Percentiles rank a stretch among this genome's conserved stretches.
Evolutionary conservation across 2,113 vertebrate genomes (phyloP).

Genomic region (Oreochromis spilurus): DNA sequence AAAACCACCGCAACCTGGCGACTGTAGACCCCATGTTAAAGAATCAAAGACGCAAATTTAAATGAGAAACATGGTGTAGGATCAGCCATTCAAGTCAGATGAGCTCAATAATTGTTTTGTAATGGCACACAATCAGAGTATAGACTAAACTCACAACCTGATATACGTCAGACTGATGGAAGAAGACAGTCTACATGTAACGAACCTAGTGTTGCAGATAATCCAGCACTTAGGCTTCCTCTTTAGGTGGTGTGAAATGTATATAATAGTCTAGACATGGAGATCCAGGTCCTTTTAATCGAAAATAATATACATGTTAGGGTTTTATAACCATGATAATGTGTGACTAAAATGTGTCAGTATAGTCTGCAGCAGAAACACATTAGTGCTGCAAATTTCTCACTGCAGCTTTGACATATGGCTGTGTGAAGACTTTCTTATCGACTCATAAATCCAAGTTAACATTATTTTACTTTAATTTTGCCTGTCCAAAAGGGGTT

Average conservation of each 20-base stretch:
- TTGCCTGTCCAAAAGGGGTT: neutral
- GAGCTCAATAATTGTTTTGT: neutral
- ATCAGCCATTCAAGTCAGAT: neutral
- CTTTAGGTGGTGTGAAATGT: neutral
- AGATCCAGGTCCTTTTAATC: neutral
- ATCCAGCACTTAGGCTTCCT: neutral
- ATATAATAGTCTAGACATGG: neutral
- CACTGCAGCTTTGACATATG: neutral
- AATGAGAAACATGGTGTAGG: fast-evolving
- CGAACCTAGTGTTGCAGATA: neutral
- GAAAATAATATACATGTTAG: neutral
- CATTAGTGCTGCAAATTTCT: neutral
- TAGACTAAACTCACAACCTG: neutral
- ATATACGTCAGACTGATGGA: neutral
- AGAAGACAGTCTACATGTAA: neutral
- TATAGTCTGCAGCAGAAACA: neutral
- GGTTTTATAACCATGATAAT: neutral
- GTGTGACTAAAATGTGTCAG: neutral
- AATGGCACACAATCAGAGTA: fast-evolving
- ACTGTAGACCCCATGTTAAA: neutral
- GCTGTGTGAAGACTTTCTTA: neutral
- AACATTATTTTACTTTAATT: neutral
- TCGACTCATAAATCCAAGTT: neutral
- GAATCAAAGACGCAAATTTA: neutral
- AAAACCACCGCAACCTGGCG: neutral